Conservation (phyloP, 2,888 invertebrate genomes). For the Myopa testacea region DNA sequence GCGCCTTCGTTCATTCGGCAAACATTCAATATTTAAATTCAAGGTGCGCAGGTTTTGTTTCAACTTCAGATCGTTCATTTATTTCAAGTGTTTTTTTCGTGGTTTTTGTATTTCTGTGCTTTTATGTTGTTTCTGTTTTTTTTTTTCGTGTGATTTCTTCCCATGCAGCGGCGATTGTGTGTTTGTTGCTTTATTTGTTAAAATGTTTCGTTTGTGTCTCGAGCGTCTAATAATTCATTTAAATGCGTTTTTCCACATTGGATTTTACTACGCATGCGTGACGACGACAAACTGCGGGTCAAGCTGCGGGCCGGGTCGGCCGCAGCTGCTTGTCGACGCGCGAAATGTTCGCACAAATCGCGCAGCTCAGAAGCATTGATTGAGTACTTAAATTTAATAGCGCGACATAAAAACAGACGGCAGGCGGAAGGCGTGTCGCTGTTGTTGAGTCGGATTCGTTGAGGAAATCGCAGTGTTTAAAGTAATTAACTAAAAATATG, state of each 20-base stretch:
- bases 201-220: neutral
- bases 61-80: neutral
- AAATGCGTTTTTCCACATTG: neutral
- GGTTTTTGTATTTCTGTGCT: neutral
- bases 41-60: constrained; percentile 23
- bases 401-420: no score
- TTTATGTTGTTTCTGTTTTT: neutral
- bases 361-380: no score
- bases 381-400: no score
- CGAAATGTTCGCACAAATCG: no score
- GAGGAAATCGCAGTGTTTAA: no score
- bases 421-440: no score
- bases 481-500: no score
- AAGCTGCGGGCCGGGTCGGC: neutral
- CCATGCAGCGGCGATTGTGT: no score
- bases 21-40: constrained; percentile 21
- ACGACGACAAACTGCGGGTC: neutral
- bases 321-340: no score
- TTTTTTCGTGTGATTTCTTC: no score
- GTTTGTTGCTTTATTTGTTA: neutral
- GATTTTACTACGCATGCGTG: neutral
- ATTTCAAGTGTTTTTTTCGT: neutral
- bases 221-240: constrained; percentile 5
- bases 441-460: no score
- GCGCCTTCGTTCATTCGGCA: neutral